phyloP scores from a whole-genome alignment of 37 sponge, comb jelly and placozoan genomes.

The Aphrocallistes beatrix region DNA sequence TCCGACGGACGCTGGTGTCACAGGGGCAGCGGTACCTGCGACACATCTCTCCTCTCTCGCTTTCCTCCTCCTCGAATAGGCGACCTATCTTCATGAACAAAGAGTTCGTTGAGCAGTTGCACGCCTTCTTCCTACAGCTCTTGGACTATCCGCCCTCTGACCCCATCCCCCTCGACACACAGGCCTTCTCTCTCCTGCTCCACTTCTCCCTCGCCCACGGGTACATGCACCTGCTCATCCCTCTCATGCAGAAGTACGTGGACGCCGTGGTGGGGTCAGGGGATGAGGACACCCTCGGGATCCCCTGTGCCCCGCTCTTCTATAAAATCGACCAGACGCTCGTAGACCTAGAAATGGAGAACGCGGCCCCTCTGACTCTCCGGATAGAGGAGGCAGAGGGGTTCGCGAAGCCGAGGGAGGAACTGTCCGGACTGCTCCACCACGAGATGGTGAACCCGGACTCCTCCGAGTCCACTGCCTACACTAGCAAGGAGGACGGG shows the following conservation, averaged over 20 bases:
- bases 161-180: neutral
- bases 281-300: neutral
- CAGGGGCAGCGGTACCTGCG: neutral
- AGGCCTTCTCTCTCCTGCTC: neutral
- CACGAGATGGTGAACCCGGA: neutral
- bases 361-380: neutral
- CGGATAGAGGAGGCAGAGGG: neutral
- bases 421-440: neutral
- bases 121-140: neutral
- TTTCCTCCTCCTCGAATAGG: neutral
- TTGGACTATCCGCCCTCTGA: neutral
- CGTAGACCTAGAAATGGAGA: neutral
- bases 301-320: neutral
- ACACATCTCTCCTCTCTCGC: neutral
- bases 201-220: slow-evolving; percentile 1
- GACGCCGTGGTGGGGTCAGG: neutral
- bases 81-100: neutral
- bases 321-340: neutral
- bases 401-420: neutral
- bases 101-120: neutral
- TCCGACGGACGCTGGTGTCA: neutral
- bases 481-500: neutral
- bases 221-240: neutral
- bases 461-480: neutral
- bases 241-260: neutral